Evolutionary conservation across 2,113 vertebrate genomes (phyloP), one percentile per base, ranked within the genome.

Genomic region (Clarias batrachus): DNA sequence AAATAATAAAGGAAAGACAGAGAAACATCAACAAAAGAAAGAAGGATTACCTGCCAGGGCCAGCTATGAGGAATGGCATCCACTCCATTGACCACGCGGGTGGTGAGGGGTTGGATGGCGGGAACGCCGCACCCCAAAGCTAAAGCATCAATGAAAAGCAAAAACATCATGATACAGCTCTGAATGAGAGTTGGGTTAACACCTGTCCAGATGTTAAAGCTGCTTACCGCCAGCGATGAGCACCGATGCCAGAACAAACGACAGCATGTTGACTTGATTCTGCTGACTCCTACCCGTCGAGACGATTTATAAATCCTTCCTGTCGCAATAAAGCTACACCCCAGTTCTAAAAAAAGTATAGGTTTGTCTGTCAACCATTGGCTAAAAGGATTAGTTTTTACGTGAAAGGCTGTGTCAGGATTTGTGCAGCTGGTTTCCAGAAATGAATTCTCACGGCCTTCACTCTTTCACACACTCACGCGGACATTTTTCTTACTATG

Each of bases 31-130:
- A 78, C 33, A 9, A 66, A 77, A 27, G 23, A 12, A 70, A 12
- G 11, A 27, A 1, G 13, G 11, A 19, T n/a, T 56, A 98, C 97
- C 97, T 98, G 97, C 97, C 98, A 99, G 0, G 97, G 97, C 97
- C 97, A 99, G 92, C 97, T 98, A 93, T 98, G 93, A 83, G 96
- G 93, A 4, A 4, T 86, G 27, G 95, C 97, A 0, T 96, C 93
- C 0, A 94, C 95, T 68, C 97, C 97, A 0, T 96, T 97, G 78
- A 98, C 97, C 91, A 99, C 97, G 0, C 97, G 95, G 91, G 93
- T 10, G 0, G 89, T 56, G 86, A 91, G 80, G 1, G 97, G 96
- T 0, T 88, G 56, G 30, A 95, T 91, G 19, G 91, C 84, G n/a
- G 97, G 96, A n/a, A 89, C 92, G 9, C 97, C 97, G 0, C 96